phyloP scores from a whole-genome alignment of 2,888 invertebrate genomes.

The Amphimallon solstitiale region DNA sequence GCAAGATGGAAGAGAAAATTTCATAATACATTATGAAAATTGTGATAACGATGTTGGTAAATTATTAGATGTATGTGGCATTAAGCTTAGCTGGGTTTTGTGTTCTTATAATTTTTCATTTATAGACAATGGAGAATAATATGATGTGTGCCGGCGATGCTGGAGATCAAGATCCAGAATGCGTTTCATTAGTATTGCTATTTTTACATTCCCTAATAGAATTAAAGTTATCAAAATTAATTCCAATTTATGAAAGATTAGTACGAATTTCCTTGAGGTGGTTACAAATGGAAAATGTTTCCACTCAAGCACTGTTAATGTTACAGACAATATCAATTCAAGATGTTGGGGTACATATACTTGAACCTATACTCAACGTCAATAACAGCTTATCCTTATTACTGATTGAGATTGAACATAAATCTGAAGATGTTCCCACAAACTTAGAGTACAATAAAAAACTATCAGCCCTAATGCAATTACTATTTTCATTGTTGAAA shows the following conservation, averaged over 20 bases:
- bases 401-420: slow-evolving; percentile 59
- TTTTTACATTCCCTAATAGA: slow-evolving; percentile 65
- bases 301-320: slow-evolving; percentile 62
- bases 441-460: slow-evolving; percentile 58
- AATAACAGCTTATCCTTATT: slow-evolving; percentile 61
- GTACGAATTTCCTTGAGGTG: slow-evolving; percentile 63
- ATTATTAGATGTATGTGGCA: slow-evolving; percentile 57
- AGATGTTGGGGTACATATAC: slow-evolving; percentile 46
- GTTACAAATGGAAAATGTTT: slow-evolving; percentile 63
- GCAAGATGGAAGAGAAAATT: slow-evolving; percentile 52
- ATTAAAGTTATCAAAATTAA: slow-evolving; percentile 60
- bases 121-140: slow-evolving; percentile 52
- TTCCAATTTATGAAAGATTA: slow-evolving; percentile 60
- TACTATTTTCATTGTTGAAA: slow-evolving; percentile 64
- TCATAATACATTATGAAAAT: slow-evolving; percentile 47
- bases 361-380: slow-evolving; percentile 54
- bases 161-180: slow-evolving; percentile 61
- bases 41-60: slow-evolving; percentile 60
- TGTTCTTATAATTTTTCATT: neutral
- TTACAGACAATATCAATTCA: slow-evolving; percentile 60
- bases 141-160: slow-evolving; percentile 47
- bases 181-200: slow-evolving; percentile 64
- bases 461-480: slow-evolving; percentile 64
- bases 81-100: neutral
- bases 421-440: slow-evolving; percentile 51